Base-by-base conservation (phyloP, 2,888 invertebrate genomes). In the Lycophotia porphyrea region DNA sequence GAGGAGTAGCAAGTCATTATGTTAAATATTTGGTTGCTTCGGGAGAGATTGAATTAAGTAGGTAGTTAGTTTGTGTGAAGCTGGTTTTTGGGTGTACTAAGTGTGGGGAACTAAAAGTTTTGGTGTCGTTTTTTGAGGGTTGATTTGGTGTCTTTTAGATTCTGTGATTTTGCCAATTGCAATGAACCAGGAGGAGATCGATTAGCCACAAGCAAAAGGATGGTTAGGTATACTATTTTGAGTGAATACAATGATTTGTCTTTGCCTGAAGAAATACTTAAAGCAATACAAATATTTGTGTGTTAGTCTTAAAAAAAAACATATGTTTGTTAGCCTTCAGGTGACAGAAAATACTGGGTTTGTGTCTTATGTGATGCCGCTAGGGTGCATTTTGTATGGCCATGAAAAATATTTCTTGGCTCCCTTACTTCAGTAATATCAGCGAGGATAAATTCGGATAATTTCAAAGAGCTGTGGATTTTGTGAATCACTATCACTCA, bases 1-100 rank as follows among this genome's bases (percentile, higher is more conserved):
- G 61, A 76, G 64, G 75, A 74, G 42, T 39, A 71, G 71, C 52
- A 73, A 80, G 80, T 78, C 74, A 74, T 85, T 82, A 82, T 84
- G 70, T 74, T 70, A 82, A 85, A 82, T 81, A 74, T 85, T 78
- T 81, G 55, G 68, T 61, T 11, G 27, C 64, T 13, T 13, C 27
- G 42, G 15, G 18, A 61, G 47, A 49, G 47, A 65, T 82, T 69
- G 52, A 65, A 72, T 82, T 64, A 70, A 70, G 70, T 70, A 65
- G 83, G 65, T 49, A 49, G 49, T 49, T 69, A 68, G 78, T 71
- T 82, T 21, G 47, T 47, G 24, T 24, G 47, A 47, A 47, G 66
- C 18, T 47, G 27, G 47, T 68, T 69, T 68, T 82, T 61, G 27
- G 52, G 27, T 11, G 9, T 34, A 42, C n/a, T 21, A 27, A 52